phyloP scores from a whole-genome alignment of 2,113 vertebrate genomes.

The Hippocampus abdominalis region DNA sequence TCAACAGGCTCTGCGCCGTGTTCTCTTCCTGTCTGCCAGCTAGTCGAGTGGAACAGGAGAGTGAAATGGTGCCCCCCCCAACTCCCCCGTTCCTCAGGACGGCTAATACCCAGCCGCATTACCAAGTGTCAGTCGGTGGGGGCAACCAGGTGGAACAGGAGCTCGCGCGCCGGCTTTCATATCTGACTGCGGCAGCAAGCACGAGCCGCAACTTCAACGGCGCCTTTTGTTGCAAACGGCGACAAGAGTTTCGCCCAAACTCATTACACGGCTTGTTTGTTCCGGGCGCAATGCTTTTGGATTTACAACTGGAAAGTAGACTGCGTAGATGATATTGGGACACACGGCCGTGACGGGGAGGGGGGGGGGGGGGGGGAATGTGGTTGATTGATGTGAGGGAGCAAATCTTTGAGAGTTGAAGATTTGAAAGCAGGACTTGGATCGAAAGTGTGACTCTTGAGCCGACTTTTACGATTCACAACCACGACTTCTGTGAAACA shows the following conservation, averaged over 20 bases:
- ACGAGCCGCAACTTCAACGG: neutral
- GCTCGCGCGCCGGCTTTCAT: constrained; percentile 18
- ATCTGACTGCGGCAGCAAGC: constrained; percentile 12
- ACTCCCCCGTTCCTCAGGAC: constrained; percentile 24
- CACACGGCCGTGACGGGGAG: neutral
- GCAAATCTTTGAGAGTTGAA: too few species aligned
- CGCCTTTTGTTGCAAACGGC: neutral
- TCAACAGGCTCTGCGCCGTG: constrained; percentile 62
- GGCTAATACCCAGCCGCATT: constrained; percentile 58
- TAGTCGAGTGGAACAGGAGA: constrained; percentile 60
- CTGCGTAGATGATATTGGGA: neutral
- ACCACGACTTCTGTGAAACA: too few species aligned
- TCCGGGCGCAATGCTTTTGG: neutral
- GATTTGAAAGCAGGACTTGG: too few species aligned
- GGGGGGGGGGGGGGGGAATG: too few species aligned
- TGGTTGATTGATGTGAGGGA: too few species aligned
- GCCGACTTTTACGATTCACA: too few species aligned
- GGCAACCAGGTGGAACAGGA: constrained; percentile 42
- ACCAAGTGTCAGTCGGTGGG: constrained; percentile 60
- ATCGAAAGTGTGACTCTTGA: too few species aligned
- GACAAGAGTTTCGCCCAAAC: neutral
- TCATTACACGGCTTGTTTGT: neutral
- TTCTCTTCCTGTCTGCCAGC: constrained; percentile 49
- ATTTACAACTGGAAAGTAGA: neutral
- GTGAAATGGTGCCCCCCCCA: constrained; percentile 7